These are phyloP conservation scores for Smithornis capensis DNA, from an alignment of 2,113 vertebrate genomes.

Conservation along the genomic window DNA sequence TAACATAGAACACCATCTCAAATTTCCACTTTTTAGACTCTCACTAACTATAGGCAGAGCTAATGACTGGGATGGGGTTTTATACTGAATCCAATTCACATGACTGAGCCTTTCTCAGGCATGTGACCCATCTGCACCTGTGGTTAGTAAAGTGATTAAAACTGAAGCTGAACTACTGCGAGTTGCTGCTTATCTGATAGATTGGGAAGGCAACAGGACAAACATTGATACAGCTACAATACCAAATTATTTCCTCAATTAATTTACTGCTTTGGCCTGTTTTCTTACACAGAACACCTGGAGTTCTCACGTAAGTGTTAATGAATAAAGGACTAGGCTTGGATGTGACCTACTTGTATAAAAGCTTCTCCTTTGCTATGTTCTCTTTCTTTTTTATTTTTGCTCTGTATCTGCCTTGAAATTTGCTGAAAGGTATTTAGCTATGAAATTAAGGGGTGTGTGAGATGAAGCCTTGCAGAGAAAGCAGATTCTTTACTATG, in stretches of 20 bases:
- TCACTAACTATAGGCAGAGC: accelerated
- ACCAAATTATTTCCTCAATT: neutral
- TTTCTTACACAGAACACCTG: neutral
- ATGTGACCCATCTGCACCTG: neutral
- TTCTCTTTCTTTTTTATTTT: accelerated
- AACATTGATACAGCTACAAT: neutral
- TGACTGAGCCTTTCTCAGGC: neutral
- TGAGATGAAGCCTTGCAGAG: neutral
- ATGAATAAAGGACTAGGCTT: neutral
- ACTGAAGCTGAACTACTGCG: neutral
- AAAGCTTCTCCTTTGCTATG: accelerated
- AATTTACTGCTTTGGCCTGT: neutral
- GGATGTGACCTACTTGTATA: neutral
- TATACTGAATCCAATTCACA: neutral
- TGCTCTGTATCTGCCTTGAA: accelerated
- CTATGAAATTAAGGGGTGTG: neutral
- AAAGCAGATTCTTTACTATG: accelerated
- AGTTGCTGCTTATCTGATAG: neutral
- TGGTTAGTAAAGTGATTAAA: neutral
- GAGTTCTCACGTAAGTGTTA: neutral
- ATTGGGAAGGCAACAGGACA: neutral
- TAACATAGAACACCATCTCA: accelerated
- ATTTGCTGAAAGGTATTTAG: neutral
- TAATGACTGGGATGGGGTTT: neutral
- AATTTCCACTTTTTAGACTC: neutral